phyloP scores from a whole-genome alignment of 2,113 vertebrate species.

The Engraulis encrasicolus region DNA sequence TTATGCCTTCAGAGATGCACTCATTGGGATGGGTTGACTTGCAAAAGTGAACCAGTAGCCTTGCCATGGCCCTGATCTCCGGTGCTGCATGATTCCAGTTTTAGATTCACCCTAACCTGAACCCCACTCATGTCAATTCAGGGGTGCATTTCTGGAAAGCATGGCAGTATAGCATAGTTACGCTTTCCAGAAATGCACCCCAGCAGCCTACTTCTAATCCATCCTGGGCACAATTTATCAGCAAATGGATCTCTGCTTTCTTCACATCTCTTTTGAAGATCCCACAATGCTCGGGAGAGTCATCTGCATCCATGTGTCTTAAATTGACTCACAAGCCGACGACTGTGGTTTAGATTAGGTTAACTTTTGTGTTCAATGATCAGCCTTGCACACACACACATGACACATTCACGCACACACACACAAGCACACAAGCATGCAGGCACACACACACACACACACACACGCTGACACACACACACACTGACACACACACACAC shows the following conservation, averaged over 20 bases:
- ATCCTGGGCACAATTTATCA: not conserved
- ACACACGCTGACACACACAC: too few species aligned
- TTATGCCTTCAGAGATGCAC: not conserved
- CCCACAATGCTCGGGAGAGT: not conserved
- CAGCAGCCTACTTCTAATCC: too few species aligned
- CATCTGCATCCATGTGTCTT: not conserved
- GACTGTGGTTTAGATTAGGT: not conserved
- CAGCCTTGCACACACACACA: not conserved
- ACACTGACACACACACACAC: too few species aligned
- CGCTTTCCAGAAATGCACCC: too few species aligned
- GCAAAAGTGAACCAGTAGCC: not conserved
- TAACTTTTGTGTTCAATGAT: not conserved
- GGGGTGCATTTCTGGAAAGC: too few species aligned
- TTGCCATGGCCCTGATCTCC: not conserved
- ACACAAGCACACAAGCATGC: too few species aligned
- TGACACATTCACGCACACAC: too few species aligned
- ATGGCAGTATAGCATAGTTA: too few species aligned
- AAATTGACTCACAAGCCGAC: not conserved
- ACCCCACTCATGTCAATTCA: not conserved
- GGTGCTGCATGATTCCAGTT: not conserved
- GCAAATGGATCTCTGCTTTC: not conserved
- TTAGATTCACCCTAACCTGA: not conserved
- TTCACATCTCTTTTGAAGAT: not conserved
- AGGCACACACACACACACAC: too few species aligned
- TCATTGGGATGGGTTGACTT: not conserved